phyloP scores from a whole-genome alignment of 2,888 invertebrate species.

The Sarcophaga carnaria region DNA sequence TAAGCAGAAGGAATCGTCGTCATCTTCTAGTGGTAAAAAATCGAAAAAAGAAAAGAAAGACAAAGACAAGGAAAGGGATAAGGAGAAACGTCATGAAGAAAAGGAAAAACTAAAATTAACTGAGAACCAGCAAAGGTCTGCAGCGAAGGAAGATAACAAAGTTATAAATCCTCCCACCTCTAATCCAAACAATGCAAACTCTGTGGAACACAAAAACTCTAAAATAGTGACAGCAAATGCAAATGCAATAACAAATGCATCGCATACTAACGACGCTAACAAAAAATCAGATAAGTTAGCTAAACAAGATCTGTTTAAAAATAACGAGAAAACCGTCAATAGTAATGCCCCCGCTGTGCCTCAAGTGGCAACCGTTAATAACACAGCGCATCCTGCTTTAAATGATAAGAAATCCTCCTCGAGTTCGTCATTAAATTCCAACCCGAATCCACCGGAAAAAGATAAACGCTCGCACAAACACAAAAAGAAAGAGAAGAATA shows the following conservation, averaged over 20 bases:
- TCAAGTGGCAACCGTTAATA: conserved; percentile 52
- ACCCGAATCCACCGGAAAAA: conserved; percentile 60
- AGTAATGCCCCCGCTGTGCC: conserved; percentile 48
- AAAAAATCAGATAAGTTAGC: conserved; percentile 67
- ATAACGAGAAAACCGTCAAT: conserved; percentile 70
- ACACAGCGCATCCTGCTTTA: conserved; percentile 14
- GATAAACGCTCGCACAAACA: conserved; percentile 85
- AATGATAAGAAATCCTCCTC: conserved; percentile 75
- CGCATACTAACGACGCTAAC: conserved; percentile 49
- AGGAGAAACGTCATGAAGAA: conserved; percentile 81
- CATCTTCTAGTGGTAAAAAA: conserved; percentile 80
- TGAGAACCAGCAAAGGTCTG: conserved; percentile 55
- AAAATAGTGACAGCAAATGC: conserved; percentile 38
- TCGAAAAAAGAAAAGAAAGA: conserved; percentile 85
- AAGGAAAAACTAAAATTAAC: conserved; percentile 75
- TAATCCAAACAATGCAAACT: conserved; percentile 32
- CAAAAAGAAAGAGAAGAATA: conserved; percentile 87
- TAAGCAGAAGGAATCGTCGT: conserved; percentile 73
- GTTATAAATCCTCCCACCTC: conserved; percentile 54
- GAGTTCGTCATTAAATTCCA: conserved; percentile 41
- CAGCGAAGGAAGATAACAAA: conserved; percentile 62
- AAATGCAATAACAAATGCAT: conserved; percentile 51
- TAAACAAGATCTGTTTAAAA: conserved; percentile 71
- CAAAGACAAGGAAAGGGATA: conserved; percentile 85
- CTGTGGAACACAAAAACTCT: conserved; percentile 58